Evolutionary conservation across 2,797 vertebrate species (phyloP).

Genomic region (Falco naumanni): DNA sequence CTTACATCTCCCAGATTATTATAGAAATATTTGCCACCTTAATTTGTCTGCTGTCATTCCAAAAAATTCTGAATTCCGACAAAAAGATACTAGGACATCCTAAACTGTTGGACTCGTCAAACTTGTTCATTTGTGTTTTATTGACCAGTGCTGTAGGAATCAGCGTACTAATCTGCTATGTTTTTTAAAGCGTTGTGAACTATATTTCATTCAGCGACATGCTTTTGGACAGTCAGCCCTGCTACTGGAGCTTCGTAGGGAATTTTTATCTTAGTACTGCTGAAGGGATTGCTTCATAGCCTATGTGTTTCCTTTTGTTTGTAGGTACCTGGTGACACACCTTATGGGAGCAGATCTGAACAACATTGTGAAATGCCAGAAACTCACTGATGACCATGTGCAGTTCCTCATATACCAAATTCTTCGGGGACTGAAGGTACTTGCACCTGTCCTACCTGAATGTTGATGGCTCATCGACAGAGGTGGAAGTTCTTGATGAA

Average conservation of each 20-base stretch:
- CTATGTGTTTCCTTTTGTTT: not conserved
- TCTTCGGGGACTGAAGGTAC: slow-evolving; percentile 94
- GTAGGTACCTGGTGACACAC: slow-evolving; percentile 96
- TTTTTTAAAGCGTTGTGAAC: not conserved
- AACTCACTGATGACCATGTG: slow-evolving; percentile 97
- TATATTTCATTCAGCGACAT: not conserved
- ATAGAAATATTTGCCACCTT: not conserved
- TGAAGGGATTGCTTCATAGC: not conserved
- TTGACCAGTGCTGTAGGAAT: not conserved
- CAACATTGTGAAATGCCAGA: slow-evolving; percentile 99
- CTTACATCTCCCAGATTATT: not conserved
- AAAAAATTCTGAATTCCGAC: not conserved
- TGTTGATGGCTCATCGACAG: not conserved
- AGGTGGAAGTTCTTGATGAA: not conserved
- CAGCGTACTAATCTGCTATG: accelerated
- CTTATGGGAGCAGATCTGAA: slow-evolving; percentile 99
- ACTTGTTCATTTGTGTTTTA: not conserved
- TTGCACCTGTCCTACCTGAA: not conserved
- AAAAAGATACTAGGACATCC: not conserved
- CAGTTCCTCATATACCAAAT: slow-evolving; percentile 99
- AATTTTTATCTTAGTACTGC: not conserved
- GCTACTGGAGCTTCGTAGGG: not conserved
- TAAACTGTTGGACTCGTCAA: not conserved
- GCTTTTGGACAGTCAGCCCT: not conserved
- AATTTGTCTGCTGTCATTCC: not conserved